A percentile compares a stretch with the other conserved stretches of the same genome.
Evolutionary conservation across 2,113 vertebrate genomes (phyloP).

Genomic region (Phalacrocorax pelagicus): DNA sequence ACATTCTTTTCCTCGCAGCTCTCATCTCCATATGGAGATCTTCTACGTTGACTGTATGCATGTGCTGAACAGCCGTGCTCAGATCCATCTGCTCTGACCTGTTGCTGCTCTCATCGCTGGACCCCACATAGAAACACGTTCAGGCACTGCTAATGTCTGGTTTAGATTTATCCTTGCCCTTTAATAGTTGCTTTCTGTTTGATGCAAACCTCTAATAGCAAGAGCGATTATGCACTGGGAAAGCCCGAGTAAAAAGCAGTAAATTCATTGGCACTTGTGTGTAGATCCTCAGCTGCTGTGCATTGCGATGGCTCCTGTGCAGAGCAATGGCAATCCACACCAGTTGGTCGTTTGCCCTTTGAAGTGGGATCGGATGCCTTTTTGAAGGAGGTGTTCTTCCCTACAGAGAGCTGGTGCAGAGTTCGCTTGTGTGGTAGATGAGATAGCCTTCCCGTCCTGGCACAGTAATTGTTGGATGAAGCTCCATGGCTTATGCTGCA

Average conservation of each 20-base stretch:
- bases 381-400: neutral
- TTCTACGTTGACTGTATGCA: rapidly evolving
- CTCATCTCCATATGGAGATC: neutral
- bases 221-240: neutral
- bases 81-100: neutral
- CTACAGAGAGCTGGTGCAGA: neutral
- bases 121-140: neutral
- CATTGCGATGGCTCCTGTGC: neutral
- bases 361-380: neutral
- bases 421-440: neutral
- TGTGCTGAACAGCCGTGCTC: neutral
- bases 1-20: rapidly evolving
- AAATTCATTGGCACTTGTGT: neutral
- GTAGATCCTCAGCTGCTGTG: neutral
- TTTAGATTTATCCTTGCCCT: neutral
- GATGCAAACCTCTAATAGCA: neutral
- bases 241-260: neutral
- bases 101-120: neutral
- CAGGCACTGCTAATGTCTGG: neutral
- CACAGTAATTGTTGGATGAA: neutral
- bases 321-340: neutral
- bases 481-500: neutral
- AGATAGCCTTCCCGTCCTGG: neutral
- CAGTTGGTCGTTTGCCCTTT: neutral
- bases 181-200: neutral